phyloP scores from a whole-genome alignment of 64 coral and sea anemone genomes.

The Anthopleura sola region DNA sequence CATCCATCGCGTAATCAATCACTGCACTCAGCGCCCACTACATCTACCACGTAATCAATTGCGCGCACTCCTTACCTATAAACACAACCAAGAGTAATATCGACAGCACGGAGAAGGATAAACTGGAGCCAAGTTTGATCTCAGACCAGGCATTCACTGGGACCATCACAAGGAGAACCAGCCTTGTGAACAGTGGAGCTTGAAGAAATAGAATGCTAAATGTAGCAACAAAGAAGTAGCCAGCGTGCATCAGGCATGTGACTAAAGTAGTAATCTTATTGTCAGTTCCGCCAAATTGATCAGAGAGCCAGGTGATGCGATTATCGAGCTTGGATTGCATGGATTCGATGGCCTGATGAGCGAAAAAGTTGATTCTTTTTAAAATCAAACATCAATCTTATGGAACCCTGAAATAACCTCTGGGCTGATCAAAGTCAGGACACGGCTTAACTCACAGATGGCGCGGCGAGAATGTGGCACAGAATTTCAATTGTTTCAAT shows the following conservation, averaged over 20 bases:
- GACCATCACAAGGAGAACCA: conserved; percentile 68
- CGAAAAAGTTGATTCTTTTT: not conserved
- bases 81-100: conserved; percentile 52
- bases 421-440: too few relatives aligned
- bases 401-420: too few relatives aligned
- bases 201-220: conserved; percentile 88
- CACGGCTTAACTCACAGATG: too few relatives aligned
- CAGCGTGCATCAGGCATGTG: conserved; percentile 57
- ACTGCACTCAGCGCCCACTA: not conserved
- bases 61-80: conserved; percentile 64
- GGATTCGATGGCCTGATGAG: conserved; percentile 61
- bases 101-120: conserved; percentile 67
- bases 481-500: too few relatives aligned
- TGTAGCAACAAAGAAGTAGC: conserved; percentile 80
- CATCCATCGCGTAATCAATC: not conserved
- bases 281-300: conserved; percentile 91
- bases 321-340: conserved; percentile 75
- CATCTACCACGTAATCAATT: not conserved
- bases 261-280: conserved; percentile 64
- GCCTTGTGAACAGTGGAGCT: conserved; percentile 71
- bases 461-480: too few relatives aligned
- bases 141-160: conserved; percentile 85
- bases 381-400: too few relatives aligned
- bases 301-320: conserved; percentile 65
- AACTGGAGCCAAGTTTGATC: conserved; percentile 67